Percentiles rank a stretch among this genome's conserved stretches.
phyloP scores from a whole-genome alignment of 2,888 invertebrate species.

The Ormyrus pomaceus region DNA sequence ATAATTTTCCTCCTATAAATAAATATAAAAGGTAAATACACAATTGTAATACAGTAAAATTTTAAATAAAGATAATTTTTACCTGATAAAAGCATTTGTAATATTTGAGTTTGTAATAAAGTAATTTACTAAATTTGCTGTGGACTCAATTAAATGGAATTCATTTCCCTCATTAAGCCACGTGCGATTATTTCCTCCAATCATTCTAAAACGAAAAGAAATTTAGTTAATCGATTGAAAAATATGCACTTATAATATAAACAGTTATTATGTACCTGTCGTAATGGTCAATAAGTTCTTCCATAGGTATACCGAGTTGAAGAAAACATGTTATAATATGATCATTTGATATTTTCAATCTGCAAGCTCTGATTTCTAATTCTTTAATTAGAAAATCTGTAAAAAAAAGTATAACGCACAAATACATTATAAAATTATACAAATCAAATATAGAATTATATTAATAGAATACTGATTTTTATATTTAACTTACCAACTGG shows the following conservation, averaged over 20 bases:
- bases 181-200: conserved; percentile 88
- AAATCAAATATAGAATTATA: neutral
- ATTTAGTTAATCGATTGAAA: neutral
- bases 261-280: conserved; percentile 80
- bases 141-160: conserved; percentile 88
- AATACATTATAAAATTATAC: neutral
- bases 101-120: conserved; percentile 81
- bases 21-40: too few species aligned
- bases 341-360: conserved; percentile 82
- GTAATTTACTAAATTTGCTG: conserved; percentile 83
- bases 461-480: neutral
- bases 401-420: conserved; percentile 61
- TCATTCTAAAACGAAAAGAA: conserved; percentile 78
- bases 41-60: conserved; percentile 27
- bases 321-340: conserved; percentile 88
- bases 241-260: conserved; percentile 8
- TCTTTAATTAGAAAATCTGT: conserved; percentile 87
- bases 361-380: conserved; percentile 86
- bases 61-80: conserved; percentile 8
- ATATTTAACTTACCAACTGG: conserved; percentile 82
- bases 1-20: conserved; percentile 80
- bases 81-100: conserved; percentile 75
- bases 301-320: conserved; percentile 86
- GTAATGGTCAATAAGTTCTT: conserved; percentile 88
- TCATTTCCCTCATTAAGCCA: conserved; percentile 92